These are phyloP conservation scores for Fulica atra DNA, from an alignment of 2,113 vertebrate species.

Conservation along the genomic window DNA sequence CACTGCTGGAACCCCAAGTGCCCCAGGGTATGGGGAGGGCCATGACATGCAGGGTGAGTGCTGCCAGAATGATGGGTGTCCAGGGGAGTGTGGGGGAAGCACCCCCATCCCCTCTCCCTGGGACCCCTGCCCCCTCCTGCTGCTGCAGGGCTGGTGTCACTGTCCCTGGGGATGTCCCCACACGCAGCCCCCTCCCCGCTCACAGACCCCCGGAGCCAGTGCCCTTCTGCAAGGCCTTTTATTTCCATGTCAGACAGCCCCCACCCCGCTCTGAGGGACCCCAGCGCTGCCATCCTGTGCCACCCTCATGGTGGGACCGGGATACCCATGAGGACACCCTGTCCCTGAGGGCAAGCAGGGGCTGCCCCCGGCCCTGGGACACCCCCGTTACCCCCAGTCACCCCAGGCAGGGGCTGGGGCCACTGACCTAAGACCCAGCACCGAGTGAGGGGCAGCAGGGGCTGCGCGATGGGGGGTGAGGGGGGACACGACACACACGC, in stretches of 20 bases:
- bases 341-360: not conserved
- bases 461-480: not conserved
- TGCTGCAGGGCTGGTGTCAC: not conserved
- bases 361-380: not conserved
- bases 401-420: not conserved
- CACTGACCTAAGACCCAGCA: not conserved
- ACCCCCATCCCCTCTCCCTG: not conserved
- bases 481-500: not conserved
- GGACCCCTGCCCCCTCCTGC: not conserved
- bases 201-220: not conserved
- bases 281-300: fast-evolving
- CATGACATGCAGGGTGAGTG: not conserved
- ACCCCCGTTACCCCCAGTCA: not conserved
- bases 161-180: not conserved
- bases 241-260: not conserved
- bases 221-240: not conserved
- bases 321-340: not conserved
- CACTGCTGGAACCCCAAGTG: not conserved
- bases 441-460: not conserved
- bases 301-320: fast-evolving
- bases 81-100: not conserved
- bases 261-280: not conserved
- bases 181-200: fast-evolving
- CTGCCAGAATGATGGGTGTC: not conserved
- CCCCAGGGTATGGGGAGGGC: not conserved